Base-by-base conservation (phyloP, 2,113 vertebrate species). In the Syngnathus typhle region DNA sequence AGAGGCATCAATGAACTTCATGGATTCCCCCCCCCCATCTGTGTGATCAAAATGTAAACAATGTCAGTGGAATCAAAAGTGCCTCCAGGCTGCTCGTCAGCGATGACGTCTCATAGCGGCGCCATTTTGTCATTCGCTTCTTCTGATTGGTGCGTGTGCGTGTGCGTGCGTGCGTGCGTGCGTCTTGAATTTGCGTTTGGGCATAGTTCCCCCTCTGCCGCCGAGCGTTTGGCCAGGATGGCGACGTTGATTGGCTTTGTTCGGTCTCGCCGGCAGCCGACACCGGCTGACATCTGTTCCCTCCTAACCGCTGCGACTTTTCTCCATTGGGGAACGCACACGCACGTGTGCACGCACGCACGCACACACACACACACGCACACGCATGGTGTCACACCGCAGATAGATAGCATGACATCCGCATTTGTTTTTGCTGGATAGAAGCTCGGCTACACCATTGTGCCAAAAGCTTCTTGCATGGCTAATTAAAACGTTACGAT, bases 211-310 rank as follows among this genome's bases (percentile, higher is more conserved):
- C 69, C 77, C 85, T 87, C 91, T 91, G 90, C 89, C 92, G 91
- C 92, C 92, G 90, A 89, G 83, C 49, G 44, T 88, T 93, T 92
- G 93, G 95, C 94, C 91, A 91, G 92, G 91, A 93, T 93, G 92
- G 89, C 90, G 79, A 88, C 47, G 90, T 91, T 93, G 90, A 93
- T 93, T 93, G 93, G 92, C 93, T 96, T 94, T 93, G 92, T 93
- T 93, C 91, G 91, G 88, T 89, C 91, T 94, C 92, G 92, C 93
- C 94, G 93, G 93, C 93, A 93, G 89, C 90, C 90, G 88, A 90
- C 87, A 84, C 88, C 91, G 91, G 91, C 91, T 94, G 94, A 97
- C 93, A 96, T 97, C 93, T 95, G 93, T 94, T 95, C 93, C 88
- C 93, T 94, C 92, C 93, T 93, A 94, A 94, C 93, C 93, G 91